Conservation (phyloP, 2,888 invertebrate species). For the Buathra laborator region DNA sequence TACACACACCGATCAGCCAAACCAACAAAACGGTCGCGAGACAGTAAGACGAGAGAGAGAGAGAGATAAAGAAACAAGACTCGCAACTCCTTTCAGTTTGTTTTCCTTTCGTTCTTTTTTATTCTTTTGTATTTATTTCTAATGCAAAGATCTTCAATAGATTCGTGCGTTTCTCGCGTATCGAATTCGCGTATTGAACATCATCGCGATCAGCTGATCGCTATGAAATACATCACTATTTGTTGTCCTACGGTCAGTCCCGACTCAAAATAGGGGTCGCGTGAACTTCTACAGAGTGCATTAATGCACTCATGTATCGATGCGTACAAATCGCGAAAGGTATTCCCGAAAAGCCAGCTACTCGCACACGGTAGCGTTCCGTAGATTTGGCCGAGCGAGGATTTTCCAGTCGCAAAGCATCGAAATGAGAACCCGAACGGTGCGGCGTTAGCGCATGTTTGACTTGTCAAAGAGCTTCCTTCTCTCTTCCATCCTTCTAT, state of each 20-base stretch:
- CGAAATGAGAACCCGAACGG: slow-evolving; percentile 21
- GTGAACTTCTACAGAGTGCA: too few relatives aligned
- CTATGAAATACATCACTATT: too few relatives aligned
- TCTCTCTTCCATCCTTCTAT: slow-evolving; percentile 22
- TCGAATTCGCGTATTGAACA: too few relatives aligned
- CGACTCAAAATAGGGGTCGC: too few relatives aligned
- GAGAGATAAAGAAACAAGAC: neutral
- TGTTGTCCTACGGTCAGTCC: too few relatives aligned
- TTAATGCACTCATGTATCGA: too few relatives aligned
- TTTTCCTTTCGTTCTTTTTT: neutral
- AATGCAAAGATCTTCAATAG: neutral
- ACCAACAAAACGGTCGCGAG: neutral
- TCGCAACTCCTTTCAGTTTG: neutral
- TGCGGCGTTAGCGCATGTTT: slow-evolving; percentile 77
- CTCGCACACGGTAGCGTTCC: neutral
- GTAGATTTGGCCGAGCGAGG: neutral
- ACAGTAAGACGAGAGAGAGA: too few relatives aligned
- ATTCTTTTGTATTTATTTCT: neutral
- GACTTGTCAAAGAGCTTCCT: slow-evolving; percentile 77
- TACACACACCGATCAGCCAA: neutral
- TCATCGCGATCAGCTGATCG: too few relatives aligned
- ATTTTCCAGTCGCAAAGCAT: too few relatives aligned
- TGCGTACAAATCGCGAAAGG: neutral
- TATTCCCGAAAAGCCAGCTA: neutral
- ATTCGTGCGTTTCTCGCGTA: neutral